Conservation (phyloP, 2,888 invertebrate species). For the Yponomeuta evonymella region DNA sequence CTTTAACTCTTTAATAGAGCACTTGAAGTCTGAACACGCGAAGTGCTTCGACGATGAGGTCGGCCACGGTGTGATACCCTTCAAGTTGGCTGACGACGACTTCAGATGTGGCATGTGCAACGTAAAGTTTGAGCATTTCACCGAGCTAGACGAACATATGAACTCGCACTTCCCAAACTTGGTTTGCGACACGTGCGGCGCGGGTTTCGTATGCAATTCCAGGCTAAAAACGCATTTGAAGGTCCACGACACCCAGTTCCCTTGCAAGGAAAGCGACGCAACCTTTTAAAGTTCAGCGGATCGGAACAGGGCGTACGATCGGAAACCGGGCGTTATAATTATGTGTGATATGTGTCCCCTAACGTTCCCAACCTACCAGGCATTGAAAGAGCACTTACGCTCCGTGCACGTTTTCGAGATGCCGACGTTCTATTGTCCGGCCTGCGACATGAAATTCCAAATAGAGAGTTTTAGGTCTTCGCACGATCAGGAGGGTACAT, state of each 20-base stretch:
- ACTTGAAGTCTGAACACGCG: conserved; percentile 41
- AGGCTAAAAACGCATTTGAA: conserved; percentile 48
- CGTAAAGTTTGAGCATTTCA: conserved; percentile 52
- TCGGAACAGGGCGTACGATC: conserved; percentile 38
- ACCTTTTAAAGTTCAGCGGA: conserved; percentile 31
- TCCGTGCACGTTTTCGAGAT: conserved; percentile 40
- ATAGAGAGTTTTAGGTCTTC: conserved; percentile 57
- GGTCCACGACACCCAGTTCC: conserved; percentile 46
- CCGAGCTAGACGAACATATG: conserved; percentile 65
- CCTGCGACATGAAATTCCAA: conserved; percentile 50
- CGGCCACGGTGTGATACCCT: conserved; percentile 54
- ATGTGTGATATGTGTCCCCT: conserved; percentile 46
- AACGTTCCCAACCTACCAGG: conserved; percentile 45
- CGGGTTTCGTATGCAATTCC: conserved; percentile 54
- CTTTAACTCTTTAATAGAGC: conserved; percentile 38
- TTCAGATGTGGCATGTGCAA: conserved; percentile 53
- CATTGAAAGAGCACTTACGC: conserved; percentile 48
- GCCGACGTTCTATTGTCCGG: conserved; percentile 45
- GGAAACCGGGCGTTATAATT: conserved; percentile 33
- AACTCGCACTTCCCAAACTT: conserved; percentile 56
- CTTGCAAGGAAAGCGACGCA: conserved; percentile 45
- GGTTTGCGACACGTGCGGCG: conserved; percentile 60
- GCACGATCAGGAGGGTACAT: conserved; percentile 60
- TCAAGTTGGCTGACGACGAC: conserved; percentile 36
- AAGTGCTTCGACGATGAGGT: conserved; percentile 39